Percentiles rank a stretch among this genome's conserved stretches.
These are phyloP conservation scores for Chloropsis hardwickii DNA, from an alignment of 2,113 vertebrate genomes.

Conservation along the genomic window DNA sequence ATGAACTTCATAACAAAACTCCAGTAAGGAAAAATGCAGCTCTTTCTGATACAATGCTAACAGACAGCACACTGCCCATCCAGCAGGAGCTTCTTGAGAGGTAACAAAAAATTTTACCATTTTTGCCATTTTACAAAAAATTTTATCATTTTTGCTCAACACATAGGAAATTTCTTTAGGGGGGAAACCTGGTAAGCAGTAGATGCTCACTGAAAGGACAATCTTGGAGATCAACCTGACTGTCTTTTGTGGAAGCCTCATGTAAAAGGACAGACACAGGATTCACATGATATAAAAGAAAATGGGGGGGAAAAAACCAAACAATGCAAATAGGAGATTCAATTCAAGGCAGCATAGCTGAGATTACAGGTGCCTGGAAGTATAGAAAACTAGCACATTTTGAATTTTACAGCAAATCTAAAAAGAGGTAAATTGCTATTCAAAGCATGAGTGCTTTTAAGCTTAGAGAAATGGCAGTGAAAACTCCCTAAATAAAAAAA, in stretches of 20 bases:
- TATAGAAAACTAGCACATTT: not conserved
- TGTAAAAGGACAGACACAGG: not conserved
- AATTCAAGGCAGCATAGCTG: not conserved
- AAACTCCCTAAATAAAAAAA: not conserved
- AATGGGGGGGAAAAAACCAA: not conserved
- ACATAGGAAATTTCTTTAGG: not conserved
- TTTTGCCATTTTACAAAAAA: not conserved
- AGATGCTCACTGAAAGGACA: not conserved
- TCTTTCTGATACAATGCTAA: not conserved
- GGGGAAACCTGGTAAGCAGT: not conserved
- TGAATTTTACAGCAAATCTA: not conserved
- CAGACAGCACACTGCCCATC: not conserved
- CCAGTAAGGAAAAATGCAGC: not conserved
- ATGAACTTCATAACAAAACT: constrained; percentile 49
- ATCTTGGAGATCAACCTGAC: not conserved
- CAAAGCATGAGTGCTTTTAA: not conserved
- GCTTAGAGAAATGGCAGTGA: not conserved
- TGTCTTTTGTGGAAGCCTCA: not conserved
- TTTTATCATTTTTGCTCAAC: not conserved
- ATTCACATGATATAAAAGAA: not conserved
- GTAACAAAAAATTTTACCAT: not conserved
- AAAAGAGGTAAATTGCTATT: not conserved
- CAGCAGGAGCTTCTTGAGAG: not conserved
- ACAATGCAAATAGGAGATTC: not conserved
- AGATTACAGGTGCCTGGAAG: not conserved